These are phyloP conservation scores for Clavelina lepadiformis DNA, from an alignment of 23 tunicate genomes.

Conservation along the genomic window DNA sequence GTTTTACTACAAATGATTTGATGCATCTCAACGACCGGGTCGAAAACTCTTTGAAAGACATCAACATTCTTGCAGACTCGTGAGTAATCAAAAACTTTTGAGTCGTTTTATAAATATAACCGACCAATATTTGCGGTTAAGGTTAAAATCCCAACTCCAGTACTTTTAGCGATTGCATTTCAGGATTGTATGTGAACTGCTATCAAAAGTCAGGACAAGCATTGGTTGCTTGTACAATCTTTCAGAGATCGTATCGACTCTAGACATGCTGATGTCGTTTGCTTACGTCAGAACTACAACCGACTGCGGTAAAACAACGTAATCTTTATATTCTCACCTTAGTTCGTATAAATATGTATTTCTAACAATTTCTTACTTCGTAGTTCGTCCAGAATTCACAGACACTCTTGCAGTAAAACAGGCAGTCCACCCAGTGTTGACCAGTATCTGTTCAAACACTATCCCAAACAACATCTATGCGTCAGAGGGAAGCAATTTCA, in stretches of 20 bases:
- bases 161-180: background rate
- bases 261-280: conserved; percentile 69
- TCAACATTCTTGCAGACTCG: conserved; percentile 61
- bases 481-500: conserved; percentile 67
- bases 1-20: conserved; percentile 69
- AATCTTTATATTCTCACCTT: background rate
- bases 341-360: background rate
- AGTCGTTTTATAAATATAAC: background rate
- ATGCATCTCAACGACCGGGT: conserved; percentile 48
- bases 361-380: background rate
- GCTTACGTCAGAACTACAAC: conserved; percentile 59
- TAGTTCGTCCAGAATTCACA: conserved; percentile 86
- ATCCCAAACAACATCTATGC: conserved; percentile 71
- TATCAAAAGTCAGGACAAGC: conserved; percentile 30
- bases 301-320: conserved; percentile 35
- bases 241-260: conserved; percentile 70
- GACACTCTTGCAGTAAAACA: conserved; percentile 81
- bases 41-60: conserved; percentile 51
- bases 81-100: conserved; percentile 10
- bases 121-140: background rate
- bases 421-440: conserved; percentile 76
- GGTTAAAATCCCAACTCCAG: background rate
- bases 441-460: conserved; percentile 4
- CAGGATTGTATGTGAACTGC: conserved; percentile 45
- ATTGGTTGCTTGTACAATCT: conserved; percentile 85